Evolutionary conservation across 1,140 invertebrate species (phyloP).

Genomic region (Brachionus sp.): DNA sequence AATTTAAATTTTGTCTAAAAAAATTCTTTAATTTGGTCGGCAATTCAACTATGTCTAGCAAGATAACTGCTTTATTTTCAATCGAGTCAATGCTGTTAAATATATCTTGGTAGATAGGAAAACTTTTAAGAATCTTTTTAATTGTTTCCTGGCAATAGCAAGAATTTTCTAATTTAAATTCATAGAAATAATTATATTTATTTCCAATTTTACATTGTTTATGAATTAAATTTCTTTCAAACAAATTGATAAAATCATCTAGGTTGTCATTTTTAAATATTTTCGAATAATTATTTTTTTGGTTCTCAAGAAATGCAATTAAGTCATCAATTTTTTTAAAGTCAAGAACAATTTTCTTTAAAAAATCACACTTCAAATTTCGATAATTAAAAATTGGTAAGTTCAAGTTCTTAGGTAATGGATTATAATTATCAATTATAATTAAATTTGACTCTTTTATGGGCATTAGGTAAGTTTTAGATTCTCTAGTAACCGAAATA

Average conservation of each 20-base stretch:
- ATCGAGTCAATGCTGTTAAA: neutral
- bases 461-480: neutral
- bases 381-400: neutral
- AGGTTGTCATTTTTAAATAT: neutral
- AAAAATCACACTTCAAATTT: neutral
- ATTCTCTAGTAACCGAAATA: neutral
- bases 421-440: neutral
- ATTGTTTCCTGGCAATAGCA: neutral
- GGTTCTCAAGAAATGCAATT: neutral
- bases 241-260: neutral
- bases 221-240: neutral
- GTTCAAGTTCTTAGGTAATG: neutral
- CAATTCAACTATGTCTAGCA: neutral
- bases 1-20: neutral
- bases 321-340: neutral
- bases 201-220: too few species aligned
- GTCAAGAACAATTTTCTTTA: neutral
- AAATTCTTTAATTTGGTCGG: neutral
- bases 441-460: neutral
- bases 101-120: slow-evolving; percentile 5
- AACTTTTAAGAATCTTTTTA: neutral
- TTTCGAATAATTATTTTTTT: neutral
- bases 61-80: neutral
- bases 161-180: neutral
- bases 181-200: neutral